A percentile compares a stretch with the other conserved stretches of the same genome.
phyloP scores from a whole-genome alignment of 2,113 vertebrate genomes.

The Emydura subglobosa region DNA sequence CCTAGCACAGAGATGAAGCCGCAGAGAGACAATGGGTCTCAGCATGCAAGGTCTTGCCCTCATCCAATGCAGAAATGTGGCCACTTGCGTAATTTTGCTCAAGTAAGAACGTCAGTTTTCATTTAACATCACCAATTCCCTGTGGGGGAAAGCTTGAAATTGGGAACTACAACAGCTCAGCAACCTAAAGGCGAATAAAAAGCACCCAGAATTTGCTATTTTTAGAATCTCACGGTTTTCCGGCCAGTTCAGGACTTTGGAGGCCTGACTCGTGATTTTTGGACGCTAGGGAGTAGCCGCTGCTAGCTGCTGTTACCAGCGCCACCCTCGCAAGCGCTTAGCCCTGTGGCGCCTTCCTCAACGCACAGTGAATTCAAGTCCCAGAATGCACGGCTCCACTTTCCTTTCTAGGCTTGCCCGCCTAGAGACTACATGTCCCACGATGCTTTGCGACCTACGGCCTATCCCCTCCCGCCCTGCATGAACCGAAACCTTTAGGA shows the following conservation, averaged over 20 bases:
- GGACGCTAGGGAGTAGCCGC: not conserved
- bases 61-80: not conserved
- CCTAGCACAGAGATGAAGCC: not conserved
- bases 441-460: accelerated
- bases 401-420: accelerated
- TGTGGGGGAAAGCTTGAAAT: not conserved
- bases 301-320: not conserved
- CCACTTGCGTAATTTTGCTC: not conserved
- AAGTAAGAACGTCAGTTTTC: not conserved
- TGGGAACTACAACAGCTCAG: not conserved
- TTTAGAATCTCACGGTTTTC: not conserved
- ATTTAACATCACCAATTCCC: not conserved
- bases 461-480: not conserved
- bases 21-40: too few species aligned
- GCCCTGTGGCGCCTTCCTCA: not conserved
- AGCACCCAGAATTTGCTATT: not conserved
- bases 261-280: not conserved
- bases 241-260: not conserved
- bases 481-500: not conserved
- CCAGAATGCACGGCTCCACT: not conserved
- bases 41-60: not conserved
- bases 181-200: not conserved
- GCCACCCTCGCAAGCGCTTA: not conserved
- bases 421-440: conserved; percentile 31
- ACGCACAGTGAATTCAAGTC: not conserved